Base-by-base conservation (phyloP, 2,113 vertebrate species). In the Plotosus lineatus region DNA sequence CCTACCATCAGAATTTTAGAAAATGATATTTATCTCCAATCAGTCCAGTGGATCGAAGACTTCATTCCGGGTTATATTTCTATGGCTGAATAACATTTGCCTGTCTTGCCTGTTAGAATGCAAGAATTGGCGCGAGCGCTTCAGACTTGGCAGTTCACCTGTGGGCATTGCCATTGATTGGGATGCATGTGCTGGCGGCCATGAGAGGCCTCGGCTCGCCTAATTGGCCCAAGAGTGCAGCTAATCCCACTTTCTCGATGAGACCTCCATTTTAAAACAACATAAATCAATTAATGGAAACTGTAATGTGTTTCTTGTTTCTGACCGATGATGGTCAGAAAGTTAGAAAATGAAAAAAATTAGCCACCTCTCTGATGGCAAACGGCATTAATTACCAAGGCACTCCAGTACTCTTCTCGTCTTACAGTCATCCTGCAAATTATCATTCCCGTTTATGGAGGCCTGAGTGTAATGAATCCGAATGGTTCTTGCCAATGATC, bases 91-190 rank as follows among this genome's bases (percentile, higher is more conserved):
- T 86, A 76, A 76, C 84, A 88, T 90, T 85, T 89, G 12, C 2
- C 33, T 17, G 38, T 10, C 66, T 42, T 1, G 44, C 82, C 68
- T 40, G 78, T 91, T 91, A 91, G 83, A 88, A 92, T 93, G 87
- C 92, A 89, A 28, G 42, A 44, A 75, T 69, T 51, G 75, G 65
- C 76, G 60, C 46, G 40, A 51, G 82, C 50, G 56, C 79, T 82
- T 84, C 85, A 78, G 53, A 85, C 86, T 87, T 91, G 90, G 87
- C 91, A 89, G 91, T 91, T 91, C 89, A 93, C 91, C 92, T 92
- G 91, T 85, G 74, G 88, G 77, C 69, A 85, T 82, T 87, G n/a
- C 66, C 82, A 79, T 75, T 90, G 90, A 91, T 91, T 90, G 89
- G 89, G 87, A 91, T 88, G 90, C 87, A 78, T 26, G 66, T 38